Base-by-base conservation (phyloP, 2,797 vertebrate species). In the Novumbra hubbsi region DNA sequence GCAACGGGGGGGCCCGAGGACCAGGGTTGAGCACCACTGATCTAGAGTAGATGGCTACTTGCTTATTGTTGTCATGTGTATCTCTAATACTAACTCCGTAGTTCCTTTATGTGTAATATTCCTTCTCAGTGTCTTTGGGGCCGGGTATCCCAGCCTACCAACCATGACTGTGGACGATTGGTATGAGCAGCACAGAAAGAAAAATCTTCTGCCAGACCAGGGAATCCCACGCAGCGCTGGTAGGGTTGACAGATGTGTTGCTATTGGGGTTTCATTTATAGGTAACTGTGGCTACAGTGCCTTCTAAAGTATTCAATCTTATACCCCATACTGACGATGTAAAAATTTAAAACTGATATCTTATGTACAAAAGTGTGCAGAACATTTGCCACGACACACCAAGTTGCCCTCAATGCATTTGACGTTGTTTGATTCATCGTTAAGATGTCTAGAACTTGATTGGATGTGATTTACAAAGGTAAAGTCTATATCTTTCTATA, bases 131-230 rank as follows among this genome's bases (percentile, higher is more conserved):
- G 97, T 99, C 74, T 97, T 98, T 75, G 97, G 98, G 2, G 92
- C 92, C 2, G 98, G 97, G 0, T 99, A 99, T 75, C 98, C 98
- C 0, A 95, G 96, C 78, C 89, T 99, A 67, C 81, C 98, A 11
- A 95, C 96, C 0, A 96, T 99, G 97, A 95, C 96, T 0, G 98
- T 99, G 76, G 93, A 96, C 32, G 96, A 99, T 45, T 99, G 98
- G 97, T 99, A 98, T 3, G 94, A 98, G 0, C 94, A 98, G 55
- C 97, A 94, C 81, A 89, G 38, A 4, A 93, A 83, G 67, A 89
- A 81, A 0, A 94, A 93, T n/a, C 72, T 70, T 0, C 80, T 95
- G 65, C 94, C 95, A 0, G 95, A 94, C 75, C 95, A 94, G 79
- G 94, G 93, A 0, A 62, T 86, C 1, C 85, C 92, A 0, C 91